Percentiles rank a stretch among this genome's conserved stretches.
phyloP scores from a whole-genome alignment of 2,888 invertebrate genomes.

The Stomorhina lunata region DNA sequence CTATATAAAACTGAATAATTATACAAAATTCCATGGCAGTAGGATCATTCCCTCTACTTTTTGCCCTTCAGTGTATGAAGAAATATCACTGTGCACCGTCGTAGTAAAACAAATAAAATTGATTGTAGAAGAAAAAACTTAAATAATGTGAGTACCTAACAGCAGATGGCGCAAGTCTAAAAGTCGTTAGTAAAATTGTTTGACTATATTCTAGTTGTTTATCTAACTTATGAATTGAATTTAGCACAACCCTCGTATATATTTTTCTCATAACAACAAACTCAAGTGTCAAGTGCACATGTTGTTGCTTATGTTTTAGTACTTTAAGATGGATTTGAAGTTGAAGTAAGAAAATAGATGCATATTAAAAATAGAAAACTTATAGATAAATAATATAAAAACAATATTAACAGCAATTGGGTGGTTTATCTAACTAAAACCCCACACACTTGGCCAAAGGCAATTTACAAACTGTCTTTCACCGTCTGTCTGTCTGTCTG shows the following conservation, averaged over 20 bases:
- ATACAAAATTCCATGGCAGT: too few relatives aligned
- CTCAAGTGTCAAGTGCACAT: constrained; percentile 12
- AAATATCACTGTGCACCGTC: too few relatives aligned
- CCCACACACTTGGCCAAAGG: not conserved
- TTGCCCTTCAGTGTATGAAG: too few relatives aligned
- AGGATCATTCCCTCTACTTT: too few relatives aligned
- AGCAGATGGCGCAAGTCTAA: too few relatives aligned
- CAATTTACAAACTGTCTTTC: not conserved
- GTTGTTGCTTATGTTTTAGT: not conserved
- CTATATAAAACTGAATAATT: too few relatives aligned
- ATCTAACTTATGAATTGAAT: too few relatives aligned
- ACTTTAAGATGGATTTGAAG: not conserved
- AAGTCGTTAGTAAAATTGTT: too few relatives aligned
- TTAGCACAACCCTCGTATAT: not conserved
- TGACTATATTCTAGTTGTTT: too few relatives aligned
- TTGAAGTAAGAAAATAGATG: not conserved
- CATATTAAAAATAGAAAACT: not conserved
- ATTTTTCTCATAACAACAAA: not conserved
- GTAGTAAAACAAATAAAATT: too few relatives aligned
- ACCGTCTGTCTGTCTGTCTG: not conserved
- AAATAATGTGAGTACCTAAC: too few relatives aligned
- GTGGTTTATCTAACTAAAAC: not conserved
- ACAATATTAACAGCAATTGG: not conserved
- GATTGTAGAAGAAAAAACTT: too few relatives aligned
- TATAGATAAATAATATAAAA: not conserved